Conservation (phyloP, 2,113 vertebrate species). For the Archocentrus centrarchus region DNA sequence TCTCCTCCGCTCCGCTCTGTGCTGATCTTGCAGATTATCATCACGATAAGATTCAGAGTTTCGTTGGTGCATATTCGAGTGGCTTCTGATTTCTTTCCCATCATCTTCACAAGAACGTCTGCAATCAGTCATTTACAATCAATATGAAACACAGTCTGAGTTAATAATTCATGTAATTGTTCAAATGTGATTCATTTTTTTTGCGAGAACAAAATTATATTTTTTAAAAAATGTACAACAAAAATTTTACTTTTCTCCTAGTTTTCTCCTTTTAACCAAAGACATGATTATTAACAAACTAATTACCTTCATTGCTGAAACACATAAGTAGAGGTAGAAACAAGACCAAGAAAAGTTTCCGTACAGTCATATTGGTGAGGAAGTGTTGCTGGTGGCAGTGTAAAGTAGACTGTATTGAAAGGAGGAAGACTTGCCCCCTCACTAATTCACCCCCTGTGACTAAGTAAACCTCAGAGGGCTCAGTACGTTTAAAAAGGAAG, state of each 20-base stretch:
- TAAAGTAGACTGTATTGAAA: not conserved
- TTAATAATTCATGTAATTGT: fast-evolving
- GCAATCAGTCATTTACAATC: not conserved
- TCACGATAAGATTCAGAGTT: fast-evolving
- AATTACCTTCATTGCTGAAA: not conserved
- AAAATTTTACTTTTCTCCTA: not conserved
- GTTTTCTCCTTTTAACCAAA: not conserved
- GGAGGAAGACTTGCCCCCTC: not conserved
- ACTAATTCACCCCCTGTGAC: not conserved
- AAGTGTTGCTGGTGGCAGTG: not conserved
- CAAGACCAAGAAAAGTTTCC: constrained; percentile 8
- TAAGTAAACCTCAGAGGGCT: not conserved
- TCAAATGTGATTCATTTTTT: not conserved
- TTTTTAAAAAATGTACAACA: not conserved
- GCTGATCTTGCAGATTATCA: constrained; percentile 15
- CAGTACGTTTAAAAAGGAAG: not conserved
- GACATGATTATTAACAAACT: not conserved
- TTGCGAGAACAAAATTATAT: not conserved
- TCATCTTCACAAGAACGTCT: not conserved
- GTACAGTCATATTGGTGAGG: not conserved
- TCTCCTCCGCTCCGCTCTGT: not conserved
- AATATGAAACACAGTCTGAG: not conserved
- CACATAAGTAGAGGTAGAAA: not conserved
- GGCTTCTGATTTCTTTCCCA: not conserved
- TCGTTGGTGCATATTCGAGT: constrained; percentile 12